Evolutionary conservation across 2,797 vertebrate species (phyloP).

Genomic region (Chelonia mydas): DNA sequence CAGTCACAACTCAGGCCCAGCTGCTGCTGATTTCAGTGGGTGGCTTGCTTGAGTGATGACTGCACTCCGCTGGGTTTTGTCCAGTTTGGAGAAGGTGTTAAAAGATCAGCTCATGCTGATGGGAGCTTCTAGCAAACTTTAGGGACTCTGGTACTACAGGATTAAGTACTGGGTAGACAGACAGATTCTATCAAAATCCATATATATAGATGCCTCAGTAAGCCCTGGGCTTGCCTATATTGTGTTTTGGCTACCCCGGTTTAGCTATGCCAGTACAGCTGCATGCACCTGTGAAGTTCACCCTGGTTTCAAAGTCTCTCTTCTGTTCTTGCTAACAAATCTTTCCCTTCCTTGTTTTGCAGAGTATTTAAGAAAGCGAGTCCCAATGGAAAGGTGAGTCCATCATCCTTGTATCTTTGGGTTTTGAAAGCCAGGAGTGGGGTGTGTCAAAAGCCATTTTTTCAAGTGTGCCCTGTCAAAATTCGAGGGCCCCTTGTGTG

Average conservation of each 20-base stretch:
- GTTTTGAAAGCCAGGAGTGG: neutral
- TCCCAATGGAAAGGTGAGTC: slow-evolving; percentile 95
- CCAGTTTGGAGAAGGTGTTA: neutral
- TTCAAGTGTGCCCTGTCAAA: neutral
- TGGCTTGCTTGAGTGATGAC: neutral
- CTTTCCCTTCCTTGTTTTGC: slow-evolving; percentile 66
- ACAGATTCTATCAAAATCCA: neutral
- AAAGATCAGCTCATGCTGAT: neutral
- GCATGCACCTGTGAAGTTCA: neutral
- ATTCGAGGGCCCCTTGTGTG: neutral
- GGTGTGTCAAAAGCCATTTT: neutral
- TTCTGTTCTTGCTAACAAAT: neutral
- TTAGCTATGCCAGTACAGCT: neutral
- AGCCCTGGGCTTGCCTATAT: neutral
- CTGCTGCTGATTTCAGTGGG: neutral
- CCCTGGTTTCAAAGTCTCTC: neutral
- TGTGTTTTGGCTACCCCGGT: neutral
- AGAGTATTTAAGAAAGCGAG: slow-evolving; percentile 99
- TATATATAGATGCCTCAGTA: neutral
- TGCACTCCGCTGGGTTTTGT: neutral
- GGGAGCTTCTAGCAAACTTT: neutral
- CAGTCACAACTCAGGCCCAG: neutral
- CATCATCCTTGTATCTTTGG: neutral
- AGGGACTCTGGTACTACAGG: no score
- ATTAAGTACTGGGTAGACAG: neutral